Conservation (phyloP, 37 sponge, comb jelly and placozoan genomes). For the Geodia barretti region DNA sequence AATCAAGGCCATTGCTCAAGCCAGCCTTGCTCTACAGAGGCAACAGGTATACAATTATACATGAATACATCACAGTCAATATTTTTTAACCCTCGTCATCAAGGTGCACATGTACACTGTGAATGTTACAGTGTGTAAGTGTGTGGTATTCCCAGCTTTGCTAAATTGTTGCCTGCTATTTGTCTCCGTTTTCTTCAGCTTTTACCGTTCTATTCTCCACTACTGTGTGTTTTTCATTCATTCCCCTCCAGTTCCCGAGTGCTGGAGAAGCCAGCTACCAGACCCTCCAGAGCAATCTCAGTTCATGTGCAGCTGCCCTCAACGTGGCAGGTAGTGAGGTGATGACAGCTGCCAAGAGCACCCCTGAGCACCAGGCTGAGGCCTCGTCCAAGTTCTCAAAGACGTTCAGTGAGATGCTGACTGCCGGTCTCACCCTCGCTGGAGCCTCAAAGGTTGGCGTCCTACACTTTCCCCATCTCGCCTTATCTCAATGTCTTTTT, state of each 20-base stretch:
- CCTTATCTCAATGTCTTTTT: background rate
- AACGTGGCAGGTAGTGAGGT: constrained; percentile 86
- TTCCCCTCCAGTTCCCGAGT: constrained; percentile 59
- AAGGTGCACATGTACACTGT: background rate
- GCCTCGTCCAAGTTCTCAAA: constrained; percentile 76
- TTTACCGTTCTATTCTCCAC: background rate
- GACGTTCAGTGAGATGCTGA: constrained; percentile 75
- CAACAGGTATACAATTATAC: constrained; percentile 35
- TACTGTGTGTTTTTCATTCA: background rate
- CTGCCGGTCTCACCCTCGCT: constrained; percentile 77
- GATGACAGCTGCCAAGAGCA: constrained; percentile 80
- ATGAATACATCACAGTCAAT: too few species aligned
- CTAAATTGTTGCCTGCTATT: background rate
- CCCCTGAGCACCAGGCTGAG: constrained; percentile 85
- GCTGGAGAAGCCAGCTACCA: constrained; percentile 71
- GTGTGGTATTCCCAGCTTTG: too few species aligned
- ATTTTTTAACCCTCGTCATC: too few species aligned
- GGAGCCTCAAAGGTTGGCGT: constrained; percentile 79
- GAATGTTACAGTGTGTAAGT: constrained; percentile 38
- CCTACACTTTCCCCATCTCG: background rate
- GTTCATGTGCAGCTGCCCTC: constrained; percentile 84
- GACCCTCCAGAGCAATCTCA: constrained; percentile 81
- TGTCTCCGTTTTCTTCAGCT: too few species aligned
- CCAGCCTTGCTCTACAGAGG: constrained; percentile 71
- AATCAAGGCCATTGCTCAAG: constrained; percentile 92